Conservation (phyloP, 2,888 invertebrate species). For the Nezara viridula region DNA sequence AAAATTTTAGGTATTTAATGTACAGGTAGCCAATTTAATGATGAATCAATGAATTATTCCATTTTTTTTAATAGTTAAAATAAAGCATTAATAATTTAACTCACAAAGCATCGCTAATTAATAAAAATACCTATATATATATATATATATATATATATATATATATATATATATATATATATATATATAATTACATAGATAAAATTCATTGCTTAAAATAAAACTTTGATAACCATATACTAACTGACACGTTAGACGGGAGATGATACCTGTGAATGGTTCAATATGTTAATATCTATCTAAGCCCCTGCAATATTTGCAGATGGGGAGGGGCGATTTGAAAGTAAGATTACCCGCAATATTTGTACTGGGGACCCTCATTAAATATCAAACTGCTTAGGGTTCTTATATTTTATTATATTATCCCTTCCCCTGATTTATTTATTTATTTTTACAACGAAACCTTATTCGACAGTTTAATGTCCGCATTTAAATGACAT, state of each 20-base stretch:
- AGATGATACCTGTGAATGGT: constrained; percentile 8
- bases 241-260: background rate
- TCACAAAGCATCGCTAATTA: too few species aligned
- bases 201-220: background rate
- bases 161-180: too few species aligned
- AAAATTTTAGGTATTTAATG: too few species aligned
- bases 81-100: too few species aligned
- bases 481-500: constrained; percentile 10
- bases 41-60: too few species aligned
- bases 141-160: too few species aligned
- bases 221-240: background rate
- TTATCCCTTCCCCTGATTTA: background rate
- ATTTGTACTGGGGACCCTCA: constrained; percentile 20
- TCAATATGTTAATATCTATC: background rate
- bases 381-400: background rate
- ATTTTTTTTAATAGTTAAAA: too few species aligned
- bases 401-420: constrained; percentile 13
- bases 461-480: constrained; percentile 24
- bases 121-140: too few species aligned
- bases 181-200: background rate
- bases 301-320: background rate
- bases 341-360: constrained; percentile 47
- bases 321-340: background rate
- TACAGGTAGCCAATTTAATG: too few species aligned
- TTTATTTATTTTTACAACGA: constrained; percentile 14